Evolutionary conservation across 2,888 invertebrate species (phyloP).

Genomic region (Nipponacmea schrenckii): DNA sequence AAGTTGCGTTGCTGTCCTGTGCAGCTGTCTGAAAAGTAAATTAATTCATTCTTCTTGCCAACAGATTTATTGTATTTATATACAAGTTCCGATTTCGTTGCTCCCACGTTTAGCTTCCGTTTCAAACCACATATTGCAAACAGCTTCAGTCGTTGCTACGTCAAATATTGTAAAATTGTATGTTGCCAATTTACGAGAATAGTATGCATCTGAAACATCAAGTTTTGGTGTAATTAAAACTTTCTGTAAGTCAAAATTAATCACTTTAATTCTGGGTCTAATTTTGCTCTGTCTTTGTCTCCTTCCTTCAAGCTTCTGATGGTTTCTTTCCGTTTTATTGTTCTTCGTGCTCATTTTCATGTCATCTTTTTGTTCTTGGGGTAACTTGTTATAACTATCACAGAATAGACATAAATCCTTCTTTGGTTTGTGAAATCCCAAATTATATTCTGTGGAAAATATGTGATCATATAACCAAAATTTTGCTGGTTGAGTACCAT

Average conservation of each 20-base stretch:
- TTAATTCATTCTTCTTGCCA: constrained; percentile 13
- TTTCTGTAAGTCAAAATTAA: constrained; percentile 35
- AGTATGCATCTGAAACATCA: constrained; percentile 28
- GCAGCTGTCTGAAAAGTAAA: constrained; percentile 27
- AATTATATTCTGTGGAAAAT: constrained; percentile 30
- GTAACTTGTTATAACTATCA: constrained; percentile 7
- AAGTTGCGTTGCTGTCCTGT: constrained; percentile 27
- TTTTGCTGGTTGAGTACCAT: constrained; percentile 11
- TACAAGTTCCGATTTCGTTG: no score
- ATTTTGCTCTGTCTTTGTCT: constrained; percentile 23
- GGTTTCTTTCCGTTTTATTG: not conserved
- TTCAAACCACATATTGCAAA: constrained; percentile 32
- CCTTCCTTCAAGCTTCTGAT: constrained; percentile 25
- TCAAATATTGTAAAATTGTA: constrained; percentile 31
- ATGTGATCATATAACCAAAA: constrained; percentile 23
- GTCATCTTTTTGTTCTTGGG: constrained; percentile 7
- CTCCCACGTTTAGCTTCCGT: constrained; percentile 30
- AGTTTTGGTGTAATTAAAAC: constrained; percentile 31
- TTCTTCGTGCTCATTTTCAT: no score
- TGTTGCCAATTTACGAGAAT: constrained; percentile 28
- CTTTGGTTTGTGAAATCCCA: constrained; percentile 31
- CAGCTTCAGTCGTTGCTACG: constrained; percentile 21
- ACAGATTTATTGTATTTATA: not conserved
- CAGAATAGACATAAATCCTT: constrained; percentile 36
- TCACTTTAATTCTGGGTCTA: constrained; percentile 19